Percentiles rank a stretch among this genome's conserved stretches.
phyloP scores from a whole-genome alignment of 2,888 invertebrate genomes.

The Atrina japonica region DNA sequence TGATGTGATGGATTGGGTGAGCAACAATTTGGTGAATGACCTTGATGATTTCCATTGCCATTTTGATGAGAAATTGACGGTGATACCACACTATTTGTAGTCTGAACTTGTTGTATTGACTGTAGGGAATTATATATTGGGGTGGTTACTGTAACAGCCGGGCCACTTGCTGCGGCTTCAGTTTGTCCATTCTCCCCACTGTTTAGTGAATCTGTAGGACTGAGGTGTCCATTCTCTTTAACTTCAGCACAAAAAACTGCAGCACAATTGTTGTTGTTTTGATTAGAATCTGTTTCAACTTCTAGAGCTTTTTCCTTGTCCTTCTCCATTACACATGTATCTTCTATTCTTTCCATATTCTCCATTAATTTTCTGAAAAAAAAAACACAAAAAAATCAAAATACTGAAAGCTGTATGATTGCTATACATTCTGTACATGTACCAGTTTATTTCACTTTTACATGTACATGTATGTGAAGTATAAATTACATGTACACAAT shows the following conservation, averaged over 20 bases:
- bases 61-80: slow-evolving; percentile 15
- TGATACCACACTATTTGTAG: neutral
- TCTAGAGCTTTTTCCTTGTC: slow-evolving; percentile 29
- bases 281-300: slow-evolving; percentile 34
- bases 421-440: neutral
- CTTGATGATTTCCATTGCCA: slow-evolving; percentile 23
- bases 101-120: neutral
- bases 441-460: too few species aligned
- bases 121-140: slow-evolving; percentile 19
- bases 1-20: slow-evolving; percentile 9
- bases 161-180: slow-evolving; percentile 24
- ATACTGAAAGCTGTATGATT: neutral
- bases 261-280: slow-evolving; percentile 29
- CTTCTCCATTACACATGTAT: slow-evolving; percentile 37
- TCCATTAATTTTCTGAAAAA: slow-evolving; percentile 38
- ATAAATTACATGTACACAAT: too few species aligned
- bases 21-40: slow-evolving; percentile 23
- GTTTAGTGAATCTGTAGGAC: slow-evolving; percentile 49
- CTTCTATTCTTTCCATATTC: slow-evolving; percentile 43
- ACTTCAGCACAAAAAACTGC: slow-evolving; percentile 30
- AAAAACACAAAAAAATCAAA: slow-evolving; percentile 4
- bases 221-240: slow-evolving; percentile 56
- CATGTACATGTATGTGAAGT: too few species aligned
- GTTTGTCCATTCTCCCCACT: slow-evolving; percentile 33
- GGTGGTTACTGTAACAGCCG: slow-evolving; percentile 18